phyloP scores from a whole-genome alignment of 2,113 vertebrate genomes.

The Meleagris gallopavo region DNA sequence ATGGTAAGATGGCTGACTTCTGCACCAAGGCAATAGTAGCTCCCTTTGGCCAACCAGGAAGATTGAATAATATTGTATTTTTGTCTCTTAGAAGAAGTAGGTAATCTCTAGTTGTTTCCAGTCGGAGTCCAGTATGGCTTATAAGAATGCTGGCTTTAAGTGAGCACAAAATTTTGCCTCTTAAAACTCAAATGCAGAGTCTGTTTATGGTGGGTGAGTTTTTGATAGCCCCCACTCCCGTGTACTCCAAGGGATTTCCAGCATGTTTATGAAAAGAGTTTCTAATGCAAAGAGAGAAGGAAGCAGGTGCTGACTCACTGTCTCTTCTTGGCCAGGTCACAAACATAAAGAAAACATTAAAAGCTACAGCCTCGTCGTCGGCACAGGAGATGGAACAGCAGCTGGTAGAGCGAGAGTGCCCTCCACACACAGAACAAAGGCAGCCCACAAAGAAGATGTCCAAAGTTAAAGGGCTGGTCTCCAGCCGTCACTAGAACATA shows the following conservation, averaged over 20 bases:
- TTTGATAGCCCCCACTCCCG: background rate
- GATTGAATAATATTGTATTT: background rate
- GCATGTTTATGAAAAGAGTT: background rate
- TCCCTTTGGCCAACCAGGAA: background rate
- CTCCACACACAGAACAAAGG: conserved; percentile 81
- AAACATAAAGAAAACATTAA: conserved; percentile 85
- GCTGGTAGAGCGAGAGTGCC: conserved; percentile 80
- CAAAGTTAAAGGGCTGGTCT: conserved; percentile 88
- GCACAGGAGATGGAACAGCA: conserved; percentile 83
- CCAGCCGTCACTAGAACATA: conserved; percentile 84
- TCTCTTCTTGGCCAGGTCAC: conserved; percentile 77
- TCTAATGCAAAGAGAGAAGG: conserved; percentile 67
- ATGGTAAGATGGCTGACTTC: background rate
- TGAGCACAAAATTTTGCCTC: background rate
- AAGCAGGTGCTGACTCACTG: conserved; percentile 69
- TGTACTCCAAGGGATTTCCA: conserved; percentile 6
- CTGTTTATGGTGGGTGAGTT: background rate
- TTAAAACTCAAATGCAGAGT: background rate
- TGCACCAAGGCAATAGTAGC: background rate
- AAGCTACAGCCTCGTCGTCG: conserved; percentile 79
- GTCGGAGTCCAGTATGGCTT: background rate
- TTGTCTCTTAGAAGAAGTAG: background rate
- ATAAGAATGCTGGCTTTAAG: background rate
- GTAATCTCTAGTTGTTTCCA: background rate
- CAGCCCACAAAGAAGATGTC: conserved; percentile 87